Conservation (phyloP, 2,113 vertebrate genomes). For the Xiphias gladius region DNA sequence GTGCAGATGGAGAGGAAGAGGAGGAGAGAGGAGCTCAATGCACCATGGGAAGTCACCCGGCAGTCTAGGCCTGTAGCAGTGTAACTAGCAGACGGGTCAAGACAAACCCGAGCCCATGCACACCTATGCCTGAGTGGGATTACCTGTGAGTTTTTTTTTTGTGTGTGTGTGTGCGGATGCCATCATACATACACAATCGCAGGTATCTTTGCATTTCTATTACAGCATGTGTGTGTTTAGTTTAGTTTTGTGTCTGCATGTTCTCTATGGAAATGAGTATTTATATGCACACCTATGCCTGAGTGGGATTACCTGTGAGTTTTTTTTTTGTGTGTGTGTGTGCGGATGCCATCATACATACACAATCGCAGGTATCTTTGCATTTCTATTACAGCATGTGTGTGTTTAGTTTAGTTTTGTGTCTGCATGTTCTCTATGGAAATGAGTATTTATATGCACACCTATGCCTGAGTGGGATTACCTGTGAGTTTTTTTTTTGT, state of each 20-base stretch:
- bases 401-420: slow-evolving; percentile 10
- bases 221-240: slow-evolving; percentile 2
- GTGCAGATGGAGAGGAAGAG: too few relatives aligned
- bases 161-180: slow-evolving; percentile 19
- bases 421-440: not conserved
- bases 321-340: not conserved
- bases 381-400: not conserved
- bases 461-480: not conserved
- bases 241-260: not conserved
- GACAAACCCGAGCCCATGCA: too few relatives aligned
- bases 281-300: not conserved
- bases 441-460: slow-evolving; percentile 8
- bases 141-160: not conserved
- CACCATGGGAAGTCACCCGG: too few relatives aligned
- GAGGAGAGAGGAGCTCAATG: too few relatives aligned
- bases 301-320: slow-evolving; percentile 8
- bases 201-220: not conserved
- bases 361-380: not conserved
- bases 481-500: not conserved
- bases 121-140: too few relatives aligned
- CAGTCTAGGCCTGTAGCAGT: too few relatives aligned
- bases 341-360: not conserved
- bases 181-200: not conserved
- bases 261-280: slow-evolving; percentile 15
- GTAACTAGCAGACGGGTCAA: too few relatives aligned